Evolutionary conservation across 2,113 vertebrate species (phyloP), one percentile per base, ranked within the genome.

Genomic region (Vidua chalybeata): DNA sequence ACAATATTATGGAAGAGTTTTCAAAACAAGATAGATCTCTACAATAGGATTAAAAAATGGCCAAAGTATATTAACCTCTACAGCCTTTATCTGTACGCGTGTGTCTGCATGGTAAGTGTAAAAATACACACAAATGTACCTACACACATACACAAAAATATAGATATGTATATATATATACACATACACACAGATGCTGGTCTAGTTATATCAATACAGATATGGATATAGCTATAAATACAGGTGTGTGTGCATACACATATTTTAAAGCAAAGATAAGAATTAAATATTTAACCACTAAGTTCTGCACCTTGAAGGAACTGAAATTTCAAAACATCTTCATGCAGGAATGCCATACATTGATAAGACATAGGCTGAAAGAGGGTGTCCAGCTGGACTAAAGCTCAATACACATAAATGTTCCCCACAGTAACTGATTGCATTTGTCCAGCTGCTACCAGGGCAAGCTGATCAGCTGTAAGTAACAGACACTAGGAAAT

Each of bases 111-210:
- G 33, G 14, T 26, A 31, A 49, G 6, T 31, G 28, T 56, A 58
- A 31, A 41, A 78, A 74, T 30, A 69, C 21, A 45, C 35, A 52
- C 9, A 54, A 58, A 55, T 48, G 4, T 56, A 46, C 37, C 35
- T 59, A 52, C 11, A 1, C 39, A 22, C 14, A 15, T 3, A 14
- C 30, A 30, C 5, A 4, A 1, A 48, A 12, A 9, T 7, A 54
- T 2, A 15, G 20, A 4, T 26, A 73, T 9, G 35, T 17, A 9
- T 7, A 54, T 2, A 15, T 6, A 15, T 23, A 4, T 26, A 69
- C 6, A 71, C 1, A n/a, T 26, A 84, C 16, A 62, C 3, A 64
- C 5, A n/a, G 9, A 39, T 52, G 26, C 37, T 49, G 35, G 2
- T 35, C 31, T 30, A 5, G 6, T 18, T 58, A 18, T 35, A 35